Evolutionary conservation across 1,140 invertebrate genomes (phyloP), one percentile per base, ranked within the genome.

Genomic region (Drosophila chauvacae): DNA sequence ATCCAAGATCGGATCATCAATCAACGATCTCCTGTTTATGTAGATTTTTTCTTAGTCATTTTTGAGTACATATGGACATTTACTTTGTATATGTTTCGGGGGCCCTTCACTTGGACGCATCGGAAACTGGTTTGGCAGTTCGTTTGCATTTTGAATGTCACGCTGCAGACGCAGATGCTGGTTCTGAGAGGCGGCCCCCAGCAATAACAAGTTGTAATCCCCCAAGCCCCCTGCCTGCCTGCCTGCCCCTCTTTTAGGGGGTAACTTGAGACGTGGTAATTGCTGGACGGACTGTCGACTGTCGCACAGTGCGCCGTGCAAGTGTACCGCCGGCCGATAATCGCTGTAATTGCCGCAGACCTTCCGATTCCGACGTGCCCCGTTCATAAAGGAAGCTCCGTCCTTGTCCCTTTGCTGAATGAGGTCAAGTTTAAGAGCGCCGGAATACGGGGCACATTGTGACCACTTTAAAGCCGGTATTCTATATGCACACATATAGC

Each of bases 341-440:
- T 77, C 74, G 63, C 74, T 50, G 63, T 77, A 77, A 77, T 77
- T 77, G 74, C 63, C 57, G 73, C 55, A 41, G 63, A 59, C 56
- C 42, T 20, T 35, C 44, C 23, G 70, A 56, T 72, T 71, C 55
- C 68, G 70, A 73, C 70, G 70, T 72, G 70, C 66, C 69, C 44
- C 62, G 37, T 41, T 72, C 53, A 51, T 66, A 73, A 65, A 79
- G 55, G 68, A 72, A 58, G 56, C 53, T 33, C 42, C 23, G 66
- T 80, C 77, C 77, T 80, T 80, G 77, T 79, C 69, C 58, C 53
- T 56, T 51, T 44, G 48, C 47, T 7, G 62, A 85, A 79, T 77
- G 63, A 42, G 83, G 83, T 86, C 83, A 86, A 86, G 83, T 86
- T 88, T 68, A 86, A 86, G 82, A 80, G 61, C 70, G 9, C 14